phyloP scores from a whole-genome alignment of 2,797 vertebrate species.

The Phyllotis vaccarum region DNA sequence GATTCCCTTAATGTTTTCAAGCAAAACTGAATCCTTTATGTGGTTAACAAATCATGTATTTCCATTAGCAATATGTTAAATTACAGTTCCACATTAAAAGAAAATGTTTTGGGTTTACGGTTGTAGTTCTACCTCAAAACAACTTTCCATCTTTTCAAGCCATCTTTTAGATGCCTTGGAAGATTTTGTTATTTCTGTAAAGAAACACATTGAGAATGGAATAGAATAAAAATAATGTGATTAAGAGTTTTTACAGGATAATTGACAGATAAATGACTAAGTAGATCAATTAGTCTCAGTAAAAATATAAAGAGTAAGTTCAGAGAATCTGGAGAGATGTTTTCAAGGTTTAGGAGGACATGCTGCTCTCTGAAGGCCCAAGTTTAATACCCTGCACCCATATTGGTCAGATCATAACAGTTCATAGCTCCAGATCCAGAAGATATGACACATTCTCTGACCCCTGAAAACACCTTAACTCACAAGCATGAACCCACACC shows the following conservation, averaged over 20 bases:
- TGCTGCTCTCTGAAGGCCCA: background rate
- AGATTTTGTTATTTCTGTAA: slow-evolving; percentile 2
- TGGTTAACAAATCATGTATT: slow-evolving; percentile 26
- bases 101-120: background rate
- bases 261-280: background rate
- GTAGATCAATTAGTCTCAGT: slow-evolving; percentile 2
- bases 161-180: background rate
- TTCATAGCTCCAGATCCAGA: background rate
- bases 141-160: background rate
- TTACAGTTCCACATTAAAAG: background rate
- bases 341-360: background rate
- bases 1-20: slow-evolving; percentile 8
- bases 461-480: background rate
- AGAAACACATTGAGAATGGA: background rate
- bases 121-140: background rate
- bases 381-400: background rate
- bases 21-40: background rate
- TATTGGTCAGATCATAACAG: background rate
- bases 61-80: background rate
- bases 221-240: slow-evolving; percentile 40
- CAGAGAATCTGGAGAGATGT: background rate
- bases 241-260: background rate
- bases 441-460: background rate
- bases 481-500: no score
- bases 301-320: background rate